Evolutionary conservation across 2,888 invertebrate species (phyloP), one percentile per base, ranked within the genome.

Genomic region (Eutolmus rufibarbis): DNA sequence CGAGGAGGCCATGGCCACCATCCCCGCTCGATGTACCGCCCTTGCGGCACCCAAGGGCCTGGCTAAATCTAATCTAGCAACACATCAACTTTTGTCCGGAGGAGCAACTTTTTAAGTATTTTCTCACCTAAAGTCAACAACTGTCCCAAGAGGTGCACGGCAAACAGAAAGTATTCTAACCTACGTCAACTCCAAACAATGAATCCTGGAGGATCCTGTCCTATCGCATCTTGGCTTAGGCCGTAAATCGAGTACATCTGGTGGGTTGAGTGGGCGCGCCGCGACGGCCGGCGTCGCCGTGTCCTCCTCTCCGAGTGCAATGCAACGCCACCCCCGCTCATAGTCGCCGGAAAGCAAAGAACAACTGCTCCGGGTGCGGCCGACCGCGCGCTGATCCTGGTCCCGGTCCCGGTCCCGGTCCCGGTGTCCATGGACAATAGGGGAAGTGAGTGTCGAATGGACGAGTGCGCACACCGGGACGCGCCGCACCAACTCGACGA

Each of bases 81-180:
- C 82, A 82, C 82, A 56, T 57, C 66, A 57, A 82, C 66, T 57
- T 28, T 82, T 82, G 57, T 66, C 12, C 19, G 51, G 81, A 82
- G 82, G 82, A 51, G 57, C 56, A 82, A 82, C 23, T 82, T 56
- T n/a, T 82, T 82, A 66, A 82, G 82, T 82, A 40, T 82, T 82
- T 81, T 82, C 82, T 57, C 82, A 82, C 82, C 82, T 56, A 82
- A 82, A 82, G 51, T 82, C 82, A 82, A 82, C 82, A 82, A 37
- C 82, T 37, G 57, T 66, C 82, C 82, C 82, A 66, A 66, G 82
- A 57, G 82, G 82, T 82, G 82, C 31, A 37, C 82, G 57, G 37
- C 57, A 82, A 82, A 82, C 82, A 82, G 82, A 82, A 57, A 46
- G 57, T 51, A 82, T 56, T 82, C 82, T 82, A 82, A 82, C 82